Evolutionary conservation across 2,797 vertebrate genomes (phyloP), one percentile per base, ranked within the genome.

Genomic region (Neosilurus hyrtlii): DNA sequence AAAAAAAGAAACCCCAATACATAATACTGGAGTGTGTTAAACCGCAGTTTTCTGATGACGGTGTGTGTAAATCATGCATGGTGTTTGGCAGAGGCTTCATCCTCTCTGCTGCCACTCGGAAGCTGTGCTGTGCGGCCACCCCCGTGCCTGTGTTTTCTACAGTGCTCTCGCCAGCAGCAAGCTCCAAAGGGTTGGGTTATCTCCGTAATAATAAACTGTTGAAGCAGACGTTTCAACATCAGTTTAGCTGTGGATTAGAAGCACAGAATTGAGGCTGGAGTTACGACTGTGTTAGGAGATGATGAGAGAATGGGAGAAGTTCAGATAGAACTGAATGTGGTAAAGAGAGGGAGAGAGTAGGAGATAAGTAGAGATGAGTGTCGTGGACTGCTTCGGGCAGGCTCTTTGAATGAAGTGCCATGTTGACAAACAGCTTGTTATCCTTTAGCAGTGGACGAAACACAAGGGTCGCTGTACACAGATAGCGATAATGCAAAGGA

Each of bases 181-280:
- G 92, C 91, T 90, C 89, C 59, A 70, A 52, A 85, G 86, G 82
- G 87, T 85, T 91, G 87, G 91, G 92, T 91, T 92, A 92, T 92
- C 91, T 90, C 86, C 82, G 89, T 85, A 86, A 90, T 92, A 92
- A 94, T 92, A 89, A 91, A 91, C 91, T 91, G 92, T 91, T 92
- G 92, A 93, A 91, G 91, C 89, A 89, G 90, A 87, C 86, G 70
- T 92, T 93, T 94, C 90, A 91, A 92, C 91, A 91, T 91, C 89
- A 88, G 91, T 92, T 92, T 93, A 93, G 90, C 90, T 86, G 75
- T 88, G 91, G 92, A 93, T 94, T 93, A 93, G 89, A 91, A 86
- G 90, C 85, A 86, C 84, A 84, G 89, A 88, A 85, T 86, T 88
- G 65, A 86, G 82, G 85, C 84, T 74, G 81, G 49, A 85, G 83